These are phyloP conservation scores for Venturia canescens DNA, from an alignment of 1,140 invertebrate genomes.

Conservation along the genomic window DNA sequence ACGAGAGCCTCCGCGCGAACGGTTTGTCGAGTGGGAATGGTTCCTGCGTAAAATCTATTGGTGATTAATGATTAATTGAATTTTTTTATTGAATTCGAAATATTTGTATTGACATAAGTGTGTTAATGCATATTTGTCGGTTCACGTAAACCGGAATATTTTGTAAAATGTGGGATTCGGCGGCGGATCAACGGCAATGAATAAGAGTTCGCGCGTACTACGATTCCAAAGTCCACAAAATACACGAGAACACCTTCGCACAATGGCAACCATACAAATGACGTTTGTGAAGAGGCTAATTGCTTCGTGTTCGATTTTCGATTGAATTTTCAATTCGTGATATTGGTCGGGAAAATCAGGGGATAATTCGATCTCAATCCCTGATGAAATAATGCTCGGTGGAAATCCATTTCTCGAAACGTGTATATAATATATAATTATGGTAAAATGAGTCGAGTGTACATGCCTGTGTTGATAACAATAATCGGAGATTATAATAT, in stretches of 20 bases:
- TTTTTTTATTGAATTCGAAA: not conserved
- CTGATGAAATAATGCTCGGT: conserved; percentile 31
- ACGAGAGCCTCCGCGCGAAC: not conserved
- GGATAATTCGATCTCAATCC: conserved; percentile 18
- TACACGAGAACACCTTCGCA: not conserved
- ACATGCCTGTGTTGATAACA: too few species aligned
- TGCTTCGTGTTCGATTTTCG: conserved; percentile 8
- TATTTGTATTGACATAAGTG: not conserved
- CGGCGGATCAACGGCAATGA: not conserved
- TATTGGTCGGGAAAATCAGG: conserved; percentile 35
- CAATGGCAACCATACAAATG: conserved; percentile 22
- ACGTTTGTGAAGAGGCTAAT: conserved; percentile 24
- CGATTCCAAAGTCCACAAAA: too few species aligned
- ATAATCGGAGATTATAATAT: not conserved
- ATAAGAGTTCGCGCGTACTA: not conserved
- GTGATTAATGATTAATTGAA: not conserved
- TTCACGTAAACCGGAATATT: not conserved
- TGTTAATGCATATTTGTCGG: not conserved
- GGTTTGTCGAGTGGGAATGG: not conserved
- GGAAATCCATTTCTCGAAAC: conserved; percentile 3
- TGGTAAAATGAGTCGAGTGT: too few species aligned
- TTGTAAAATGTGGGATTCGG: not conserved
- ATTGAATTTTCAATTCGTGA: conserved; percentile 36
- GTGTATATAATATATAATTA: not conserved
- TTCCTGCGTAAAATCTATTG: not conserved